phyloP scores from a whole-genome alignment of 1,140 invertebrate genomes.

The Ephestia elutella region DNA sequence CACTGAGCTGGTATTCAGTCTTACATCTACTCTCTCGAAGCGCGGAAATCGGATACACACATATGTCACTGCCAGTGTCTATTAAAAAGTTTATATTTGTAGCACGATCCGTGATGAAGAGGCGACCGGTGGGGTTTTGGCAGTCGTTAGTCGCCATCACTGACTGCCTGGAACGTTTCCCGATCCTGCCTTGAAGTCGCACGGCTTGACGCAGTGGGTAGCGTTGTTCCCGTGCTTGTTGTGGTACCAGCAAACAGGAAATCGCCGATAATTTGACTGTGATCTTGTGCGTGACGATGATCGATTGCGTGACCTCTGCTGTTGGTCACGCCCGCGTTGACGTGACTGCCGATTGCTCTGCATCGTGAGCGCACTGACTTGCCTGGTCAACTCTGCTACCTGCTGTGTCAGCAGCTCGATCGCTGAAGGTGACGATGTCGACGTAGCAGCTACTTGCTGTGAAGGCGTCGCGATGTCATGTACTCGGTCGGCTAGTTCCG shows the following conservation, averaged over 20 bases:
- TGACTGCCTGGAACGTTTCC: background rate
- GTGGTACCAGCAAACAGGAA: slow-evolving; percentile 11
- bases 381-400: background rate
- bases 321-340: background rate
- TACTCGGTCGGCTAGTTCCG: slow-evolving; percentile 5
- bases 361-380: slow-evolving; percentile 5
- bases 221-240: background rate
- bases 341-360: background rate
- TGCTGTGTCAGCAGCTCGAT: background rate
- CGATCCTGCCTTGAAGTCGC: background rate
- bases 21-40: slow-evolving; percentile 2
- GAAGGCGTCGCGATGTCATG: background rate
- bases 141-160: slow-evolving; percentile 7
- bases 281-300: background rate
- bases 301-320: background rate
- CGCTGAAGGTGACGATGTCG: background rate
- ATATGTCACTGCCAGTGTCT: slow-evolving; percentile 8
- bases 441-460: slow-evolving; percentile 5
- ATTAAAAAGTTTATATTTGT: slow-evolving; percentile 8
- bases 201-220: slow-evolving; percentile 8
- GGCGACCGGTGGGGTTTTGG: slow-evolving; percentile 4
- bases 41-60: slow-evolving; percentile 4
- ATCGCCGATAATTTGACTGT: slow-evolving; percentile 3
- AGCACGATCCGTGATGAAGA: background rate
- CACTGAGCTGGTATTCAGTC: slow-evolving; percentile 26